phyloP scores from a whole-genome alignment of 1,140 invertebrate species.

The Diorhabda sublineata region DNA sequence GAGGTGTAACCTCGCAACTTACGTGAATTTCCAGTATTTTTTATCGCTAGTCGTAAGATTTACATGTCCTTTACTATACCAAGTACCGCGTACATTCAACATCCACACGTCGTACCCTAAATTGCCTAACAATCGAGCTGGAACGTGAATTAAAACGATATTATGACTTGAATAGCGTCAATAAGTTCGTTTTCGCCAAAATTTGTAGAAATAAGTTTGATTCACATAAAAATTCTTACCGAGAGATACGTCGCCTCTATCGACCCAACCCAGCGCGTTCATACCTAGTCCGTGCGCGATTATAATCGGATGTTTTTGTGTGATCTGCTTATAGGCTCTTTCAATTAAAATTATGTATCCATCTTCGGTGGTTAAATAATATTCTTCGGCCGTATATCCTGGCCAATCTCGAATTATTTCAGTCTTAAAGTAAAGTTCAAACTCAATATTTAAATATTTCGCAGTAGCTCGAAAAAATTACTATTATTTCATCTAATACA shows the following conservation, averaged over 20 bases:
- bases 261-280: constrained; percentile 11
- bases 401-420: constrained; percentile 15
- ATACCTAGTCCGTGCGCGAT: constrained; percentile 13
- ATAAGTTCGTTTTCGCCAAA: no score
- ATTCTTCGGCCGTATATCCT: constrained; percentile 10
- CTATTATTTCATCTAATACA: no score
- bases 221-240: neutral
- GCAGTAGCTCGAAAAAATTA: no score
- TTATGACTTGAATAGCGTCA: no score
- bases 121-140: constrained; percentile 18
- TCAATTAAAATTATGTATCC: constrained; percentile 10
- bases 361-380: constrained; percentile 18
- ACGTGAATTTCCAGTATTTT: constrained; percentile 18
- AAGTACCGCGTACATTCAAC: constrained; percentile 14
- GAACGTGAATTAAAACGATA: neutral
- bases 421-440: constrained; percentile 1
- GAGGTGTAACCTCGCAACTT: neutral
- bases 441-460: no score
- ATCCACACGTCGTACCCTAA: constrained; percentile 22
- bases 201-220: no score
- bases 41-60: constrained; percentile 5
- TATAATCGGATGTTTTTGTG: constrained; percentile 15
- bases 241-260: constrained; percentile 15
- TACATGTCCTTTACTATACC: constrained; percentile 19
- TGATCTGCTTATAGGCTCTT: constrained; percentile 13